phyloP scores from a whole-genome alignment of 2,888 invertebrate species.

The Drosophila formosana region DNA sequence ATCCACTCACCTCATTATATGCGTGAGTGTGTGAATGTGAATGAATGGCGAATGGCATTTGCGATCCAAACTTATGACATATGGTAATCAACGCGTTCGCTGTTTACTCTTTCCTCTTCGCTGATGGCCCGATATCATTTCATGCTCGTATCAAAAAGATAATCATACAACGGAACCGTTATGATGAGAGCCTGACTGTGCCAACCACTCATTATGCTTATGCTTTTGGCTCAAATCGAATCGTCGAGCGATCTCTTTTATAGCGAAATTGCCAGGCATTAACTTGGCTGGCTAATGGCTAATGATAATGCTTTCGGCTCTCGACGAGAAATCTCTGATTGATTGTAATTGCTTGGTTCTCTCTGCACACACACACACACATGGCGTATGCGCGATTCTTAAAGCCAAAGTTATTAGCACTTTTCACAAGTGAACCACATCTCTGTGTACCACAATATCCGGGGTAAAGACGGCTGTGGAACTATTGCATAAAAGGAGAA shows the following conservation, averaged over 20 bases:
- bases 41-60: constrained; percentile 21
- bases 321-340: constrained; percentile 55
- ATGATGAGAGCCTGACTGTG: constrained; percentile 6
- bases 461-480: constrained; percentile 17
- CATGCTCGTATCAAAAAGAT: constrained; percentile 11
- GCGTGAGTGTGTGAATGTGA: constrained; percentile 6
- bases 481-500: constrained; percentile 6
- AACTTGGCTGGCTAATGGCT: constrained; percentile 48
- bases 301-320: constrained; percentile 44
- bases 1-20: constrained; percentile 28
- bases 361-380: not conserved
- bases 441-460: constrained; percentile 9
- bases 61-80: constrained; percentile 47
- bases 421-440: constrained; percentile 16
- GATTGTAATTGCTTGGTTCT: constrained; percentile 51
- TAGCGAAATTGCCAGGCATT: constrained; percentile 42
- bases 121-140: constrained; percentile 28
- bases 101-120: constrained; percentile 8
- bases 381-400: constrained; percentile 36
- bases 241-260: constrained; percentile 30
- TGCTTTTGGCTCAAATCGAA: constrained; percentile 9
- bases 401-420: constrained; percentile 48
- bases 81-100: constrained; percentile 30
- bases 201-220: constrained; percentile 33
- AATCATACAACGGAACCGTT: constrained; percentile 29